phyloP scores from a whole-genome alignment of 2,113 vertebrate genomes.

The Syngnathoides biaculeatus region DNA sequence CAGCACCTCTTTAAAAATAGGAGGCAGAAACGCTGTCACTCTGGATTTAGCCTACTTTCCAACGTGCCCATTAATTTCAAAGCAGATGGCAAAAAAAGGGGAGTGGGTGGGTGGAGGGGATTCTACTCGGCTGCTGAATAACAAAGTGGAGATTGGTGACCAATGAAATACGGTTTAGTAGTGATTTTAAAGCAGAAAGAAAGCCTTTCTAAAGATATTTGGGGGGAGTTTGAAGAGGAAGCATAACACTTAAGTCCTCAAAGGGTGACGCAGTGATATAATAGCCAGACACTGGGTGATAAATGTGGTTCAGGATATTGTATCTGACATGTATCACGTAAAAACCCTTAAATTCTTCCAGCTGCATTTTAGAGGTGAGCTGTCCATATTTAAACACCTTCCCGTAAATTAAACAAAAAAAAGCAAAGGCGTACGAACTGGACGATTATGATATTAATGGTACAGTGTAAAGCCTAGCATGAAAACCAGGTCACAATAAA shows the following conservation, averaged over 20 bases:
- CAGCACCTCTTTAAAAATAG: slow-evolving; percentile 61
- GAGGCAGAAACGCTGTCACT: slow-evolving; percentile 61
- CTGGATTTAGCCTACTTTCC: slow-evolving; percentile 74
- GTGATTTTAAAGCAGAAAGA: slow-evolving; percentile 45
- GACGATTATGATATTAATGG: slow-evolving; percentile 13
- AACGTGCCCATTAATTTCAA: slow-evolving; percentile 72
- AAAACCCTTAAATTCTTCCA: slow-evolving; percentile 17
- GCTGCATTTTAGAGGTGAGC: slow-evolving; percentile 26
- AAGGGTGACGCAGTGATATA: background rate
- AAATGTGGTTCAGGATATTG: slow-evolving; percentile 15
- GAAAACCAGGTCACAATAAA: slow-evolving; percentile 19
- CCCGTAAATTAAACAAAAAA: slow-evolving; percentile 33
- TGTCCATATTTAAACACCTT: slow-evolving; percentile 21
- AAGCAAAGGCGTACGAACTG: slow-evolving; percentile 7
- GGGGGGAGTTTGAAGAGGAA: slow-evolving; percentile 3
- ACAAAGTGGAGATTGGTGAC: slow-evolving; percentile 38
- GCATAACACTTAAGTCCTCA: slow-evolving; percentile 12
- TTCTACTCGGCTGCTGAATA: slow-evolving; percentile 57
- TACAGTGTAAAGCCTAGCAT: slow-evolving; percentile 17
- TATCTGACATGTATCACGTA: slow-evolving; percentile 6
- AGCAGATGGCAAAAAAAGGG: slow-evolving; percentile 64
- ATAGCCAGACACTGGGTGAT: slow-evolving; percentile 2
- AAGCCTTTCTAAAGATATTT: slow-evolving; percentile 20
- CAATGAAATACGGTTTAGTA: slow-evolving; percentile 20
- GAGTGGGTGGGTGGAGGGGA: slow-evolving; percentile 39